Base-by-base conservation (phyloP, 2,888 invertebrate species). In the Cenopis cana region DNA sequence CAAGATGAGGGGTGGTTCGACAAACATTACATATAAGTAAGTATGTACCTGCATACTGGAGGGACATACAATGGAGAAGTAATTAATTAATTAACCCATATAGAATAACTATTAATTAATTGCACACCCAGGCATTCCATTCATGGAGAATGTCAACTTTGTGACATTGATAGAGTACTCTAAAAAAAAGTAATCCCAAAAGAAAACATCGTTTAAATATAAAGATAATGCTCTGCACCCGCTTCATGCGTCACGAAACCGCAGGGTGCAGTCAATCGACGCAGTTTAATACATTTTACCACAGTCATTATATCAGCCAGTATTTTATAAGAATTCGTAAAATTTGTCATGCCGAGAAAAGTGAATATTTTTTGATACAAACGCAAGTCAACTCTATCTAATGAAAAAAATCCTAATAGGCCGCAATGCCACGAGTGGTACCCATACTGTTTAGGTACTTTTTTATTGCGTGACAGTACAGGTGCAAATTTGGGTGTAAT, bases 221-320 rank as follows among this genome's bases (percentile, higher is more conserved):
- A 75, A 60, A 56, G 50, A 41, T 69, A 46, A 52, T 68, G 69
- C 61, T 57, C 65, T 78, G 74, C 41, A 82, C 79, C 81, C 72
- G 67, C 64, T 76, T 69, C 67, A 85, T 85, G 85, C 85, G 87
- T 89, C 88, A 89, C 82, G 83, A 78, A 38, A 52, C 64, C 77
- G 74, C 79, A 79, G 85, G 87, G 87, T 81, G 85, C 86, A 90
- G 90, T 90, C 90, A 89, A 91, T 91, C 86, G 85, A 82, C 87
- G 91, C 78, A 90, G 91, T 90, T 89, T 89, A 85, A 87, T 88
- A 86, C 86, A 87, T 88, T 86, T 61, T 36, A 54, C 59, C 41
- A 64, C 64, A 38, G 64, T 24, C 38, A 20, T 38, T 36, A n/a
- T 38, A 64, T 38, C 36, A 14, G 18, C 12, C 64, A 54, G 64